These are phyloP conservation scores for Heliconius eleuchia DNA, from an alignment of 1,140 invertebrate species.

Conservation along the genomic window DNA sequence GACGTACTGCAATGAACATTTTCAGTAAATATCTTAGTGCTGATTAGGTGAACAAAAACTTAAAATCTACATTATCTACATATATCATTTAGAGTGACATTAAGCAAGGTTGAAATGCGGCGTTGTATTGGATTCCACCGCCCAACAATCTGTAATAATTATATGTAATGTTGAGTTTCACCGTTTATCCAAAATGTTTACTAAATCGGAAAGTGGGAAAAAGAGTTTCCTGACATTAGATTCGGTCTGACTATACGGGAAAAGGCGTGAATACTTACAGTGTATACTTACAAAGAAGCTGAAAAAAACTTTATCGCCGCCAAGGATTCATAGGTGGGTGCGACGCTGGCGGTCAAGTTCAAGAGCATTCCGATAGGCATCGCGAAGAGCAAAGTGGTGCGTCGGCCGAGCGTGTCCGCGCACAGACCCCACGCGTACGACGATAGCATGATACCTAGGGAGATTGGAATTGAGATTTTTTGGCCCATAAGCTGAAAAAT, in stretches of 20 bases:
- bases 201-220: no score
- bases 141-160: no score
- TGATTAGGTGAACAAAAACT: no score
- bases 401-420: constrained; percentile 59
- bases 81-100: no score
- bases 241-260: no score
- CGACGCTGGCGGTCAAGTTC: constrained; percentile 52
- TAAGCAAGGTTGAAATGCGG: no score
- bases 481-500: neutral
- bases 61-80: no score
- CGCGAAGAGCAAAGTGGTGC: constrained; percentile 52
- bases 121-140: no score
- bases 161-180: no score
- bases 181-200: no score
- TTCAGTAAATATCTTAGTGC: neutral
- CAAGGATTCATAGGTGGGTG: constrained; percentile 44
- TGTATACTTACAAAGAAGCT: neutral
- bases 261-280: no score
- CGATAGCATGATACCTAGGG: constrained; percentile 60
- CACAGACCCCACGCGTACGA: constrained; percentile 62
- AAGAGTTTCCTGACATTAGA: no score
- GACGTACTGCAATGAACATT: constrained; percentile 52
- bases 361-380: constrained; percentile 57
- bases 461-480: neutral
- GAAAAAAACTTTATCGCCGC: constrained; percentile 16